These are phyloP conservation scores for Synanceia verrucosa DNA, from an alignment of 2,797 vertebrate species.

Conservation along the genomic window DNA sequence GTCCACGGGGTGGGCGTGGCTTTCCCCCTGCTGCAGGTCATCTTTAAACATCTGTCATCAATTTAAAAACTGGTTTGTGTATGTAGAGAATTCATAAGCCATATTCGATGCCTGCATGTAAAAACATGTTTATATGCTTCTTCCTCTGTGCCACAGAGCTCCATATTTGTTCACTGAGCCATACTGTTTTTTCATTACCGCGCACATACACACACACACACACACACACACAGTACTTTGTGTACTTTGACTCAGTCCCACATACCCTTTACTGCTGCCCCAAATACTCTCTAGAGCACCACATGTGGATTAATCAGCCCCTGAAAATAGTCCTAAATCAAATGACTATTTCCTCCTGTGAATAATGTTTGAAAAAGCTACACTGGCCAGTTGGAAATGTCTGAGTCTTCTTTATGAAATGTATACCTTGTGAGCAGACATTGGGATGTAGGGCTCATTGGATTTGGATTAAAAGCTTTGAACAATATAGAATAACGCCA, in stretches of 20 bases:
- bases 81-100: not conserved
- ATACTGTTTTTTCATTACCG: not conserved
- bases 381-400: not conserved
- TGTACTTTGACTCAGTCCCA: not conserved
- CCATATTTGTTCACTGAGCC: not conserved
- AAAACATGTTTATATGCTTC: not conserved
- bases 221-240: not conserved
- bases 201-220: not conserved
- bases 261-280: not conserved
- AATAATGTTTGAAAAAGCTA: not conserved
- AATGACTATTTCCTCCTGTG: not conserved
- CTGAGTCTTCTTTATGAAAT: not conserved
- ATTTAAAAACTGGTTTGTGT: not conserved
- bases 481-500: not conserved
- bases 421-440: not conserved
- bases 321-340: not conserved
- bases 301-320: not conserved
- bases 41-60: not conserved
- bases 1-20: constrained; percentile 72
- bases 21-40: constrained; percentile 81
- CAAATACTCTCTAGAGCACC: not conserved
- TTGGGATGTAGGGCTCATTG: not conserved
- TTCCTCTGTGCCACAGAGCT: not conserved
- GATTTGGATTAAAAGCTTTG: not conserved
- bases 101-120: not conserved